A percentile compares a stretch with the other conserved stretches of the same genome.
Conservation (phyloP, 1,140 invertebrate species). For the Cryptotermes secundus region DNA sequence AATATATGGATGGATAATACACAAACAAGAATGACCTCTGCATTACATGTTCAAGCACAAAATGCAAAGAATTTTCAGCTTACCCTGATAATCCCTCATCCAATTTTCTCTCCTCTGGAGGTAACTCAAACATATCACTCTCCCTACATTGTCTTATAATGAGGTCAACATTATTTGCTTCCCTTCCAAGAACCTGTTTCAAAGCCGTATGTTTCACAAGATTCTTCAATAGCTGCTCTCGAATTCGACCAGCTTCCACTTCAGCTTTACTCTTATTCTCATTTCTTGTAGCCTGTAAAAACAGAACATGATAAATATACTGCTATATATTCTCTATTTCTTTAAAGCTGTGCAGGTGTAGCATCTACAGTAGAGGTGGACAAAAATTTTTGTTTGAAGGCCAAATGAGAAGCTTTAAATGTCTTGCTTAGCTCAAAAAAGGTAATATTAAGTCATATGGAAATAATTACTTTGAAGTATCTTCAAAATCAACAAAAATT, state of each 20-base stretch:
- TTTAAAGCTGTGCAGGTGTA: no score
- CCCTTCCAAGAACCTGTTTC: constrained; percentile 47
- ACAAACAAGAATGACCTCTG: no score
- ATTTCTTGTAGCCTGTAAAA: constrained; percentile 70
- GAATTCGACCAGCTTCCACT: constrained; percentile 68
- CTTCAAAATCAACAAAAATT: no score
- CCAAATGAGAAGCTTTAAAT: no score
- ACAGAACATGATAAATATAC: constrained; percentile 39
- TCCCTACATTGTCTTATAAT: constrained; percentile 41
- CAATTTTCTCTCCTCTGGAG: constrained; percentile 54
- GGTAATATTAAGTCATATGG: no score
- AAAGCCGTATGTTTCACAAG: constrained; percentile 56
- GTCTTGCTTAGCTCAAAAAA: no score
- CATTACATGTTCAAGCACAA: no score
- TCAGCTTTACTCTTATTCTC: constrained; percentile 70
- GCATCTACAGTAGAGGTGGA: no score
- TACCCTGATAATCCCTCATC: constrained; percentile 46
- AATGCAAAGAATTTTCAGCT: constrained; percentile 32
- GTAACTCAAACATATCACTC: constrained; percentile 74
- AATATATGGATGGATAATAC: no score
- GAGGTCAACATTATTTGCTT: constrained; percentile 40
- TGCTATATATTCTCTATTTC: no score
- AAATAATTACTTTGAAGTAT: no score
- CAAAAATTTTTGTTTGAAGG: no score
- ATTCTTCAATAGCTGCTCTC: constrained; percentile 69